Percentiles rank a stretch among this genome's conserved stretches.
These are phyloP conservation scores for Epinephelus cyanopodus DNA, from an alignment of 2,113 vertebrate genomes.

Conservation along the genomic window DNA sequence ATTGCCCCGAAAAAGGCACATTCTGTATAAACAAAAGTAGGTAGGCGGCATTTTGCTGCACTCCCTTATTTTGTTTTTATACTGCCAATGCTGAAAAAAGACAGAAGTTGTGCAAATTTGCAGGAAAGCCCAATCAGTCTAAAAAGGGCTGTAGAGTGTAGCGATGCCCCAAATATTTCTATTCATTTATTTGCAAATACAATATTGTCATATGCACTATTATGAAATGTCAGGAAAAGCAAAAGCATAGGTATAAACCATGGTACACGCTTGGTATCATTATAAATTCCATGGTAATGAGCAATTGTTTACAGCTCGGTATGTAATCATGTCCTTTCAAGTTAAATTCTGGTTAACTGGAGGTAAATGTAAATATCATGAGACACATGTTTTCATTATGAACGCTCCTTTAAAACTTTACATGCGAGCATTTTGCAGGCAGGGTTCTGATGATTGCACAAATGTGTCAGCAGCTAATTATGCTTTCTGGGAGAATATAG, in stretches of 20 bases:
- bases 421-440: not conserved
- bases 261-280: not conserved
- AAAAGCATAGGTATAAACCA: not conserved
- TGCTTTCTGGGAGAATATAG: conserved; percentile 16
- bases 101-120: too few species aligned
- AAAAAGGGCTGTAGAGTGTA: too few species aligned
- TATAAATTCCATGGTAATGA: not conserved
- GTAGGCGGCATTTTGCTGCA: too few species aligned
- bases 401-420: not conserved
- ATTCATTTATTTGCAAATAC: too few species aligned
- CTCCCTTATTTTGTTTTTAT: too few species aligned
- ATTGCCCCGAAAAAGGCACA: too few species aligned
- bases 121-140: too few species aligned
- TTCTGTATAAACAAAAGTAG: too few species aligned
- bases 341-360: not conserved
- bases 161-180: too few species aligned
- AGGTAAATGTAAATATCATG: not conserved
- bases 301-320: not conserved
- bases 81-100: too few species aligned
- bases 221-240: not conserved
- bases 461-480: conserved; percentile 25
- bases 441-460: conserved; percentile 14
- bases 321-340: not conserved
- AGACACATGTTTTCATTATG: not conserved
- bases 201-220: too few species aligned